Evolutionary conservation across 2,888 invertebrate genomes (phyloP).

Genomic region (Nemoura dubitans): DNA sequence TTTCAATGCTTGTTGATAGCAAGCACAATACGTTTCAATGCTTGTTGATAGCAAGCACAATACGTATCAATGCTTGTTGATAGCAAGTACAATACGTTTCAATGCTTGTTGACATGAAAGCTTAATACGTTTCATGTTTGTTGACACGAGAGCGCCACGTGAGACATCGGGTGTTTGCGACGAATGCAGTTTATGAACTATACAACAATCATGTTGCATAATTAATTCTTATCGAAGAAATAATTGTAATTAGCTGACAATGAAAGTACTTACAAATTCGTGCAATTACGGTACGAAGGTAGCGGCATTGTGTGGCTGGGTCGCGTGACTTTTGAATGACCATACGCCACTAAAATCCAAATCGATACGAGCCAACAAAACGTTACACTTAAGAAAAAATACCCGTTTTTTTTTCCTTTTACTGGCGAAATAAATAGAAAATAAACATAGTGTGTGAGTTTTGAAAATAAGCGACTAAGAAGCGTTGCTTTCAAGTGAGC

Average conservation of each 20-base stretch:
- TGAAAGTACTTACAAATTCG: slow-evolving; percentile 32
- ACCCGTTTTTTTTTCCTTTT: background rate
- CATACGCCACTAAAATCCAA: slow-evolving; percentile 17
- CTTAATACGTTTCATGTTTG: too few species aligned
- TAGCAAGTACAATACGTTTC: too few species aligned
- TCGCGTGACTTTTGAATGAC: background rate
- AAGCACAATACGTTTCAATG: too few species aligned
- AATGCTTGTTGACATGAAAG: too few species aligned
- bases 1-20: too few species aligned
- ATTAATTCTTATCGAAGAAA: background rate
- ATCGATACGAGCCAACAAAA: slow-evolving; percentile 8
- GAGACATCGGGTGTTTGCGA: too few species aligned
- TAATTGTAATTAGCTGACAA: slow-evolving; percentile 7
- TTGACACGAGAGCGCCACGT: background rate
- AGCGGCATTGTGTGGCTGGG: slow-evolving; percentile 24
- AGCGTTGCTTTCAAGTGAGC: slow-evolving; percentile 5
- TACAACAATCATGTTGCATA: background rate
- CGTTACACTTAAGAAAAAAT: slow-evolving; percentile 15
- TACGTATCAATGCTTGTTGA: too few species aligned
- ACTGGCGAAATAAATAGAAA: slow-evolving; percentile 14
- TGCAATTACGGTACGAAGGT: background rate
- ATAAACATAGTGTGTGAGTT: slow-evolving; percentile 15
- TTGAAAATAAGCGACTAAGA: slow-evolving; percentile 34
- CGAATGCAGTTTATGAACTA: background rate
- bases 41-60: too few species aligned